Base-by-base conservation (phyloP, 2,888 invertebrate genomes). In the Achlya flavicornis region DNA sequence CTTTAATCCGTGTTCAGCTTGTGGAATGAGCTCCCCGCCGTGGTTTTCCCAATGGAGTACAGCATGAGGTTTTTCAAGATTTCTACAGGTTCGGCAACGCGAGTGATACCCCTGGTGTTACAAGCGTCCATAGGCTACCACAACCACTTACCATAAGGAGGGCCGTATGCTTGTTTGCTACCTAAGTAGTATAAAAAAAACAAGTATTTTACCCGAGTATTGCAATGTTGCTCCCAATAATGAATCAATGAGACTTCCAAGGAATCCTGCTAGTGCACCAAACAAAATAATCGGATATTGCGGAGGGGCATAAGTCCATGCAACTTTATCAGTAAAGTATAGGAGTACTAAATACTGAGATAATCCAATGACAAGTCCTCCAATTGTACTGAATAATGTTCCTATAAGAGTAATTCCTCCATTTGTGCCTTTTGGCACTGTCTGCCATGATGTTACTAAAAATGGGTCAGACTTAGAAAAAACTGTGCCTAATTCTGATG, bases 351-450 rank as follows among this genome's bases (percentile, higher is more conserved):
- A 74, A 81, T 97, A 98, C 85, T 97, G 96, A 7, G 95, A 94
- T 4, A 96, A 61, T 0, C 98, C 98, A 61, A 98, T 95, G 2
- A 95, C 79, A 33, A 95, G 73, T 10, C 97, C 97, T 19, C 97
- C 97, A 26, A 96, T 61, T 26, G 94, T 86, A 79, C 94, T 94
- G 38, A 95, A 94, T 8, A 95, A 43, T 8, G 96, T 89, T 32
- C 96, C 96, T 60, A 94, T 77, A 33, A 94, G 73, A 1, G 97
- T 96, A n/a, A 98, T 95, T 3, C 95, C 98, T 38, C 98, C 98
- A 89, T 98, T 98, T 32, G 98, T 98, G 57, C 98, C 98, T 90
- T 94, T 95, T 1, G 98, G 98, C 2, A 98, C 98, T 76, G 89
- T 95, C 73, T 95, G 94, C 71, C 96, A 94, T 19, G 95, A 95